Percentiles rank a stretch among this genome's conserved stretches.
Evolutionary conservation across 2,797 vertebrate genomes (phyloP).

Genomic region (Sebastes jordani): DNA sequence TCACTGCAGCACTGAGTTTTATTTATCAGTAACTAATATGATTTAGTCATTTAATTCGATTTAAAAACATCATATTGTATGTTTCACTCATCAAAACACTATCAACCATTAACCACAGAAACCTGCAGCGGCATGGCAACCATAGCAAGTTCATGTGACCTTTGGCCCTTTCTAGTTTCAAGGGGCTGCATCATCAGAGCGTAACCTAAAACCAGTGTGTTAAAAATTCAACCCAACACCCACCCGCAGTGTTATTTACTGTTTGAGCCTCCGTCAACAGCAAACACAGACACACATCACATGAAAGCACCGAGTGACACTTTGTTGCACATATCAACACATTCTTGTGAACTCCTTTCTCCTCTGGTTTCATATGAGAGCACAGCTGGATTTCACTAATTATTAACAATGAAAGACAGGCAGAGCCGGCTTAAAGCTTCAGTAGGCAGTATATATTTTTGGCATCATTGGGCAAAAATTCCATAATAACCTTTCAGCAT

Average conservation of each 20-base stretch:
- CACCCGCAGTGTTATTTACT: background rate
- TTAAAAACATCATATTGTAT: background rate
- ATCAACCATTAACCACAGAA: conserved; percentile 1
- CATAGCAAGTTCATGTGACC: conserved; percentile 5
- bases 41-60: background rate
- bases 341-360: background rate
- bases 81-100: background rate
- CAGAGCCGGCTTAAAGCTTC: too few species aligned
- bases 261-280: background rate
- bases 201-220: conserved; percentile 12
- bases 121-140: background rate
- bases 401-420: background rate
- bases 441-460: too few species aligned
- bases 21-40: background rate
- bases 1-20: background rate
- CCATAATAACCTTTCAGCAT: too few species aligned
- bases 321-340: background rate
- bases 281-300: background rate
- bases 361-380: background rate
- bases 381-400: background rate
- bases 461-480: too few species aligned
- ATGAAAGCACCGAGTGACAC: background rate
- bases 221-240: conserved; percentile 14
- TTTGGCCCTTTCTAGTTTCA: background rate
- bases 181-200: background rate